Percentiles rank a stretch among this genome's conserved stretches.
These are phyloP conservation scores for Morone chrysops DNA, from an alignment of 2,113 vertebrate genomes.

Conservation along the genomic window DNA sequence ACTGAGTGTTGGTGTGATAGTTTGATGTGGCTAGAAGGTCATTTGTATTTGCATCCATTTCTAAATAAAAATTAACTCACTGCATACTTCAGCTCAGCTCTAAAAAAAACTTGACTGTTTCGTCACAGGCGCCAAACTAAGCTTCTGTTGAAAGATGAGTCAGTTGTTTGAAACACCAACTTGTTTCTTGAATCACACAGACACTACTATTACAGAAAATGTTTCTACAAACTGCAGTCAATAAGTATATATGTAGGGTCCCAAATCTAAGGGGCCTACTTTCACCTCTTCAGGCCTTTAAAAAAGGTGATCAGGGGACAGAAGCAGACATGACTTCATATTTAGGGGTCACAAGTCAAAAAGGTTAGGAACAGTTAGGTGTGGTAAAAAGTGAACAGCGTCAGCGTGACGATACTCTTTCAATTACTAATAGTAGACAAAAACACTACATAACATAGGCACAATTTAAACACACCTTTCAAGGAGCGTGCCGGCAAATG, in stretches of 20 bases:
- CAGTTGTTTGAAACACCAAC: neutral
- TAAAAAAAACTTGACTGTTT: neutral
- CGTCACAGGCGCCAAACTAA: neutral
- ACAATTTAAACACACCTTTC: conserved; percentile 40
- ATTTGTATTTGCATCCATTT: neutral
- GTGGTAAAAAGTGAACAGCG: neutral
- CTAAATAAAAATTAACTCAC: neutral
- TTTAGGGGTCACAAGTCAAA: neutral
- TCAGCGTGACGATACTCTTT: no score
- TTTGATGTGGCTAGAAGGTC: neutral
- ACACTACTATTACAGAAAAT: neutral
- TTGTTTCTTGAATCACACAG: conserved; percentile 24
- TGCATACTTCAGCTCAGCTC: conserved; percentile 7
- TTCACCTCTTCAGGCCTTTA: neutral
- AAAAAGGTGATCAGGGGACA: neutral
- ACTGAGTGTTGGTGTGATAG: conserved; percentile 4
- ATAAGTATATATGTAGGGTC: neutral
- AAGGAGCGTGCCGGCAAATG: neutral
- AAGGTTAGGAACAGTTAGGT: neutral
- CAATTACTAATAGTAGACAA: neutral
- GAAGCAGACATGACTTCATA: neutral
- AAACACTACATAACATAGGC: neutral
- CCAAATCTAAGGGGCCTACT: neutral
- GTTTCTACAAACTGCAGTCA: neutral
- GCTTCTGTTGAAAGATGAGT: conserved; percentile 30